Evolutionary conservation across 2,888 invertebrate genomes (phyloP), one percentile per base, ranked within the genome.

Genomic region (Eulithis prunata): DNA sequence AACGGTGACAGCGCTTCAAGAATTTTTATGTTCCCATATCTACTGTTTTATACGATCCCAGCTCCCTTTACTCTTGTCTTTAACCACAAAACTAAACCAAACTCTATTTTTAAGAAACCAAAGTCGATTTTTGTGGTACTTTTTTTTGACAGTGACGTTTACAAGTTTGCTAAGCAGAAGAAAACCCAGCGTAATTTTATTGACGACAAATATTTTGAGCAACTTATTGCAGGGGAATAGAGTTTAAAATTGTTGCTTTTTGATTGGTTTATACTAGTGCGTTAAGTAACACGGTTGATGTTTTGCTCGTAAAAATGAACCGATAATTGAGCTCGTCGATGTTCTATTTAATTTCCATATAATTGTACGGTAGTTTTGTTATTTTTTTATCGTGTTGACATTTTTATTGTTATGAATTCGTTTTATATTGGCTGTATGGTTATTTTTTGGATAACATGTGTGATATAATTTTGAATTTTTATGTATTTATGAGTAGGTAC

Each of bases 11-110:
- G 85, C 89, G 85, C 85, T 86, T 85, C 81, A 86, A 89, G 90
- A 91, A 91, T 92, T 92, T 92, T 91, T 92, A 91, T 91, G 89
- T 84, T 80, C 91, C 89, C 91, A 91, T 92, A 91, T 90, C 89
- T 86, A 91, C 82, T 85, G 85, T 90, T 90, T 90, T 90, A 90
- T 89, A 90, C 81, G 88, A 86, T 77, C 88, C 75, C 85, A 87
- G 80, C 84, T 87, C 87, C 87, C 88, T 88, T 85, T 83, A 74
- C 78, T 75, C 73, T 71, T 73, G 68, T 56, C 69, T 84, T 73
- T 80, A 43, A 71, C 80, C 81, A 75, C 49, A 21, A 59, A 69
- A 70, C 66, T 12, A 28, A 7, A 13, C 2, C 41, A 43, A 38
- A 28, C 51, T 71, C 70, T 72, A 36, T 62, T 47, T 45, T 13